A percentile compares a stretch with the other conserved stretches of the same genome.
These are phyloP conservation scores for Hirundo rustica DNA, from an alignment of 2,797 vertebrate genomes.

Conservation along the genomic window DNA sequence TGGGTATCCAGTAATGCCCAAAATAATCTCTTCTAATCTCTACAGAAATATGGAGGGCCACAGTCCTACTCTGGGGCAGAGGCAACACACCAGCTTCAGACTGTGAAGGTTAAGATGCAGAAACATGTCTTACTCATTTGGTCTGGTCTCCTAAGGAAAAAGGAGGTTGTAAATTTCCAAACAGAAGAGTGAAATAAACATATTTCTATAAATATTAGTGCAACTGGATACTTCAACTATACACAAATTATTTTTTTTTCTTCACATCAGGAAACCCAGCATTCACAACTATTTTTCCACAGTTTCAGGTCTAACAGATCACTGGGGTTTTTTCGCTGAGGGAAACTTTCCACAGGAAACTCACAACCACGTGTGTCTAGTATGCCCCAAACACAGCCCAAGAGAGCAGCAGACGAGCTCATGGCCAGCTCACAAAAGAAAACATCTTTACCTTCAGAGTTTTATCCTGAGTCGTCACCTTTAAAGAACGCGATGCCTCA, in stretches of 20 bases:
- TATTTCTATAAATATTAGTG: background rate
- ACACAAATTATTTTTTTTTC: background rate
- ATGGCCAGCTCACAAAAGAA: background rate
- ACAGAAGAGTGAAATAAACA: background rate
- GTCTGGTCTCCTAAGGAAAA: background rate
- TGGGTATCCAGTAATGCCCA: background rate
- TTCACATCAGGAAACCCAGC: background rate
- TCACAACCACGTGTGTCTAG: background rate
- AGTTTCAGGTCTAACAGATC: background rate
- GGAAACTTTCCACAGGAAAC: background rate
- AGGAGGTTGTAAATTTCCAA: background rate
- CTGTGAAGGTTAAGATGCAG: background rate
- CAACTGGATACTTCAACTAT: background rate
- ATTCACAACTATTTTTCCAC: background rate
- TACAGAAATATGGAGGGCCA: background rate
- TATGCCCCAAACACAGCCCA: background rate
- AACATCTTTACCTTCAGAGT: background rate
- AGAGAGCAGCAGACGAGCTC: background rate
- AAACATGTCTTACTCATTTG: background rate
- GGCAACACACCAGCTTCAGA: background rate
- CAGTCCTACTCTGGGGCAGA: background rate
- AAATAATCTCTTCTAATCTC: background rate
- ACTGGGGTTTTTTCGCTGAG: fast-evolving
- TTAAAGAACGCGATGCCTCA: fast-evolving
- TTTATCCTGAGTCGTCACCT: background rate